phyloP scores from a whole-genome alignment of 2,113 vertebrate genomes.

The Lucifuga dentata region DNA sequence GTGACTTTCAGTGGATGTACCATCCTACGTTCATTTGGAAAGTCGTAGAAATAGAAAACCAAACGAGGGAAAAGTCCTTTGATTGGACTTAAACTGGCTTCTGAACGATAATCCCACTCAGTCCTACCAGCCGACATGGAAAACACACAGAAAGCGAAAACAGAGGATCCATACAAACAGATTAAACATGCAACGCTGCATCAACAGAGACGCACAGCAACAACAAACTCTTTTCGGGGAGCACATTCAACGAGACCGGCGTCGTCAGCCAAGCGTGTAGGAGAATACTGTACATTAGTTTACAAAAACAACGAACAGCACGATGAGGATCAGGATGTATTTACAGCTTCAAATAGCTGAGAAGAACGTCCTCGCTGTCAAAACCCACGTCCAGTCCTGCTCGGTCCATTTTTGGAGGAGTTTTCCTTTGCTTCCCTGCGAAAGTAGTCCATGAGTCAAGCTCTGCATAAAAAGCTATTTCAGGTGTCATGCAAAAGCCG shows the following conservation, averaged over 20 bases:
- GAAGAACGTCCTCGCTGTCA: constrained; percentile 43
- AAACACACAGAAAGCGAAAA: constrained; percentile 57
- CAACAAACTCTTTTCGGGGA: constrained; percentile 56
- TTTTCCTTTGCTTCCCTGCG: constrained; percentile 20
- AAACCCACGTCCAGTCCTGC: constrained; percentile 17
- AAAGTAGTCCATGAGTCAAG: constrained; percentile 54
- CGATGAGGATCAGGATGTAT: constrained; percentile 54
- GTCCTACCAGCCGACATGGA: constrained; percentile 48
- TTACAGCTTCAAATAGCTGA: constrained; percentile 57
- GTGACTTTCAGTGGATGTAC: constrained; percentile 2
- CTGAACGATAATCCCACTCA: constrained; percentile 23
- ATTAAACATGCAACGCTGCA: constrained; percentile 76
- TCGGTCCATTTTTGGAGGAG: constrained; percentile 34
- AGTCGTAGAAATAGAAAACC: constrained; percentile 26
- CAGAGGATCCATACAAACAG: constrained; percentile 52
- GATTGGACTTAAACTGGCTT: constrained; percentile 34
- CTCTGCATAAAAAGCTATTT: constrained; percentile 72
- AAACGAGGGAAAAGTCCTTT: constrained; percentile 10
- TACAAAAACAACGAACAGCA: constrained; percentile 54
- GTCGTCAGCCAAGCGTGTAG: constrained; percentile 49
- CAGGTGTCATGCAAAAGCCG: constrained; percentile 73
- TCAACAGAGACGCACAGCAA: constrained; percentile 64
- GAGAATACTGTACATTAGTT: constrained; percentile 68
- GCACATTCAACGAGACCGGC: constrained; percentile 65
- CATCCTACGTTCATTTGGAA: constrained; percentile 29